Evolutionary conservation across 2,113 vertebrate genomes (phyloP).

Genomic region (Lutjanus erythropterus): DNA sequence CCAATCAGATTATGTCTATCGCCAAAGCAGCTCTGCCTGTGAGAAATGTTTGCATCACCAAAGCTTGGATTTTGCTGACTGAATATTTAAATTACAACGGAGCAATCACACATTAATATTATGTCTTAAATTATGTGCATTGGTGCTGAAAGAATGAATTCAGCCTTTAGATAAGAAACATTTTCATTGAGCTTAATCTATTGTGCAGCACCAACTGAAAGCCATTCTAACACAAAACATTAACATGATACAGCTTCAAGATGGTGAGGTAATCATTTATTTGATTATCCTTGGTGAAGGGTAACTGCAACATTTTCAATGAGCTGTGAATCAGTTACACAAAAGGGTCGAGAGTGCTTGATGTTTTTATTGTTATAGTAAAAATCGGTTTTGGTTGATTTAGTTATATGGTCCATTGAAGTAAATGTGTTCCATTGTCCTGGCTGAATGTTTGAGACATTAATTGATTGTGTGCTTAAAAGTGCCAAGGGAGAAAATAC

Average conservation of each 20-base stretch:
- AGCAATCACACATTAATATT: neutral
- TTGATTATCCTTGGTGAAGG: conserved; percentile 26
- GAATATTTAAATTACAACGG: neutral
- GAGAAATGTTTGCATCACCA: neutral
- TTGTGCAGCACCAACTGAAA: neutral
- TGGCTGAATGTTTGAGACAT: conserved; percentile 30
- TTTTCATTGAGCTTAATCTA: neutral
- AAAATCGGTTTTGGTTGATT: conserved; percentile 29
- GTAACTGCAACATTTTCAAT: conserved; percentile 10
- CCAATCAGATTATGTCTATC: neutral
- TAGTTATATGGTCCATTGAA: conserved; percentile 28
- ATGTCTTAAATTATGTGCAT: neutral
- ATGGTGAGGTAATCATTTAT: conserved; percentile 30
- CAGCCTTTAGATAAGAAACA: neutral
- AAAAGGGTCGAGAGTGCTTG: conserved; percentile 29
- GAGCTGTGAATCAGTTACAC: conserved; percentile 34
- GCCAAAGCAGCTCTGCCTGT: neutral
- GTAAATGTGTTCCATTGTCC: conserved; percentile 27
- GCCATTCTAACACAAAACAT: neutral
- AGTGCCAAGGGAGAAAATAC: conserved; percentile 1
- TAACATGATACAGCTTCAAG: conserved; percentile 5
- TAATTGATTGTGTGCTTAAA: conserved; percentile 23
- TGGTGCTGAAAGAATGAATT: neutral
- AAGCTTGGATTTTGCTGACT: neutral
- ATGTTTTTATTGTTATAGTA: conserved; percentile 43